Base-by-base conservation (phyloP, 2,888 invertebrate genomes). In the Acholoe squamosa region DNA sequence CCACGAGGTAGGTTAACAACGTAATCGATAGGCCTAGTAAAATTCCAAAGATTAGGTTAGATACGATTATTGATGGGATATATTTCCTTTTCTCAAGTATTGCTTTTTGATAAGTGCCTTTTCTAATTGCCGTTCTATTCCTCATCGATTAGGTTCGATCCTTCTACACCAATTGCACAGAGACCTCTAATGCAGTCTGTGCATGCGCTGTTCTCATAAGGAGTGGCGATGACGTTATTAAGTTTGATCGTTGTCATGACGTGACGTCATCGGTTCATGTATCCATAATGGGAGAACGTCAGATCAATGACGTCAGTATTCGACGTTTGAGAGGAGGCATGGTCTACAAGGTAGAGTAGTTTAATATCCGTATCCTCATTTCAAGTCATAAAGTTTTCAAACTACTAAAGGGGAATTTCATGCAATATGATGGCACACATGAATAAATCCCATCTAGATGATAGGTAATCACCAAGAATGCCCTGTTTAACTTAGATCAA, bases 191-290 rank as follows among this genome's bases (percentile, higher is more conserved):
- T 28, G 94, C 93, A 3, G 92, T 92, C 0, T 93, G 93, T 89
- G 93, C 92, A n/a, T 94, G 94, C 91, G 94, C 93, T 10, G 92
- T 93, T 22, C 90, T 92, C n/a, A 89, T 93, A 1, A 91, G 92
- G 52, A 91, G 92, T 76, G 93, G 93, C 33, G 93, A 93, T 91
- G 93, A 94, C 91, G 94, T 94, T 33, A 92, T 94, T 54, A 89
- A 92, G 22, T 31, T 94, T 22, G 93, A 93, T 91, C 93, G 92
- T 51, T 94, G 93, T 91, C 34, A n/a, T 25, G 54, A 61, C 54
- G 31, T 88, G 31, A 43, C 84, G 51, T 84, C 84, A 34, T 52
- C 88, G 1, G 93, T 92, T 92, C 92, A 54, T 94, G 94, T 91
- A 86, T 76, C 33, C 84, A 56, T 22, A n/a, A n/a, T 34, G 43